phyloP scores from a whole-genome alignment of 37 sponge, comb jelly and placozoan species.

The Aphrocallistes beatrix region DNA sequence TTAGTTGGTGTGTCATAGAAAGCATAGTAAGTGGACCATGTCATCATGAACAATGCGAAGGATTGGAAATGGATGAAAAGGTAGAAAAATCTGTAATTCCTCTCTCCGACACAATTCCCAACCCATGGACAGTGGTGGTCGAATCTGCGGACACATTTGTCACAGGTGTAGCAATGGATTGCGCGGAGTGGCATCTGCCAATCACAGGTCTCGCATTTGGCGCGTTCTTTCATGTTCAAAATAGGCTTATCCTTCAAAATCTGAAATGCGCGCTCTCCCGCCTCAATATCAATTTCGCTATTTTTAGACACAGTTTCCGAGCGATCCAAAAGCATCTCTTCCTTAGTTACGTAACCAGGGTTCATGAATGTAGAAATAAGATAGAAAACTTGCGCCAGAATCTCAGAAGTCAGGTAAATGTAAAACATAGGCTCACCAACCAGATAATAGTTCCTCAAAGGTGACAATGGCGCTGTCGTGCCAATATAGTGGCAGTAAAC shows the following conservation, averaged over 20 bases:
- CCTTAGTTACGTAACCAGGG: slow-evolving; percentile 13
- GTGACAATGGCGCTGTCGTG: neutral
- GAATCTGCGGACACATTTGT: slow-evolving; percentile 6
- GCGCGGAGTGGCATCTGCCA: neutral
- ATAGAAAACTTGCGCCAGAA: neutral
- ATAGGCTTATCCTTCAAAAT: neutral
- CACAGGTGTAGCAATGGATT: neutral
- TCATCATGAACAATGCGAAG: neutral
- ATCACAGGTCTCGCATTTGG: neutral
- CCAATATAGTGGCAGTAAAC: neutral
- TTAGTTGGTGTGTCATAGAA: slow-evolving; percentile 4
- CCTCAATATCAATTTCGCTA: slow-evolving; percentile 6
- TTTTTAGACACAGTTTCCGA: neutral
- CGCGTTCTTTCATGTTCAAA: neutral
- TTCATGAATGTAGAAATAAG: neutral
- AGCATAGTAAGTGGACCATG: neutral
- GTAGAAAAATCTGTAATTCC: slow-evolving; percentile 9
- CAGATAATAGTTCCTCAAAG: neutral
- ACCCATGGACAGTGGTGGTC: slow-evolving; percentile 13
- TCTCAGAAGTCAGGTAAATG: neutral
- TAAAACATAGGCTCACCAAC: neutral
- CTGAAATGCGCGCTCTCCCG: neutral
- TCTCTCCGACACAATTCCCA: slow-evolving; percentile 4
- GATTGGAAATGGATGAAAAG: neutral
- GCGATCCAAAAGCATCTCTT: slow-evolving; percentile 4